Evolutionary conservation across 2,797 vertebrate genomes (phyloP), one percentile per base, ranked within the genome.

Genomic region (Alcedo atthis): DNA sequence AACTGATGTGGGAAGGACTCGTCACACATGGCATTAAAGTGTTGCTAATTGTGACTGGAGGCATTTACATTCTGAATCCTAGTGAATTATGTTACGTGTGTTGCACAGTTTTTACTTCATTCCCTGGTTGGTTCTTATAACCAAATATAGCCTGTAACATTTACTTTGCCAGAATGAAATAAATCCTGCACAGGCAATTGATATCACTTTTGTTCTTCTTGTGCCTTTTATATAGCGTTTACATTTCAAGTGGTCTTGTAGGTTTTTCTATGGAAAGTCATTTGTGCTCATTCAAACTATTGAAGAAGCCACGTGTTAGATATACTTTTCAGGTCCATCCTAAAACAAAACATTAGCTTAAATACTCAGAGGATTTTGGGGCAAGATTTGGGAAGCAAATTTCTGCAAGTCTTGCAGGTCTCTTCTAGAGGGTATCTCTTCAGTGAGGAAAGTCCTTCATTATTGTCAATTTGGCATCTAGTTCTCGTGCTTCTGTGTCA

Each of bases 131-230:
- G 1, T 48, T 85, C 85, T 87, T 66, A 58, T 80, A 78, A 75
- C 68, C 37, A 71, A 51, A 32, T 37, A 49, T 48, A 87, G 12
- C 53, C 40, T 33, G 26, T 87, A 94, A 90, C 76, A 94, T 92
- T 93, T 89, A 53, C 81, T 82, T 94, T 89, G 48, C 69, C 73
- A 54, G 49, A 88, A 69, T 69, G 15, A 92, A 94, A 58, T 87
- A 68, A 94, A 78, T 67, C 59, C 63, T 88, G 48, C 48, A 49
- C 14, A 18, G 40, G 25, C 35, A 20, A 76, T 63, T 81, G 59
- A 37, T 48, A 78, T 81, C 26, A 55, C 46, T 55, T 74, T 73
- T 71, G 28, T 82, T 89, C 21, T 32, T 69, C 24, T 11, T 5
- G 18, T 61, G 58, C n/a, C 37, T 91, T 89, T 92, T 64, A 77